Conservation (phyloP, 2,797 vertebrate genomes). For the Allobates femoralis region DNA sequence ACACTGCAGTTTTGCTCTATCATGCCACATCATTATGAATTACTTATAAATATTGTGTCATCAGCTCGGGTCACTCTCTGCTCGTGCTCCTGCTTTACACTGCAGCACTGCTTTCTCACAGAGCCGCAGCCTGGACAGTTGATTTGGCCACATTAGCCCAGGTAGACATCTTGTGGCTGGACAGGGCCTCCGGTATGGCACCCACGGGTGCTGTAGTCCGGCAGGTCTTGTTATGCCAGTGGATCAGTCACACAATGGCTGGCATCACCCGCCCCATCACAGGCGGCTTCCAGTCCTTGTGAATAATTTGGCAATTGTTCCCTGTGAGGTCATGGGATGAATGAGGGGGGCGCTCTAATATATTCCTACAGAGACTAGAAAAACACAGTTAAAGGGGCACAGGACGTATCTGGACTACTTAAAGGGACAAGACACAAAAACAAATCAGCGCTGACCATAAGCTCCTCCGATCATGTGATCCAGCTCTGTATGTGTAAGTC, state of each 20-base stretch:
- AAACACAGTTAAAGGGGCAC: neutral
- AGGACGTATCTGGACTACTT: too few species aligned
- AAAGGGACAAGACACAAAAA: too few species aligned
- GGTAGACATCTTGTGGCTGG: too few species aligned
- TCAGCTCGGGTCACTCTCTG: too few species aligned
- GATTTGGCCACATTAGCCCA: too few species aligned
- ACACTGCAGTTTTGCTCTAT: neutral
- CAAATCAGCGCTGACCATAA: too few species aligned
- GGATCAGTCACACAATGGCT: neutral
- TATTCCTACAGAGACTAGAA: neutral
- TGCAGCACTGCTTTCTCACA: too few species aligned
- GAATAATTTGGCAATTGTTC: constrained; percentile 18
- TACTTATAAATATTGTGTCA: too few species aligned
- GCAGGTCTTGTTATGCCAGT: neutral
- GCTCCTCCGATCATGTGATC: neutral
- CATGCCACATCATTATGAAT: neutral
- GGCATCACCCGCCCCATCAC: neutral
- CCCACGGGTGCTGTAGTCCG: too few species aligned
- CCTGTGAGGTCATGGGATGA: constrained; percentile 24
- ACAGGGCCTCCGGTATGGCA: too few species aligned
- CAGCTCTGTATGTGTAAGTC: neutral
- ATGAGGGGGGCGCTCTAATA: constrained; percentile 1
- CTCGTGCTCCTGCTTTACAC: too few species aligned
- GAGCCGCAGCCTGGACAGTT: too few species aligned
- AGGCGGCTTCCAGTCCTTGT: neutral